A percentile compares a stretch with the other conserved stretches of the same genome.
Evolutionary conservation across 2,113 vertebrate genomes (phyloP).

Genomic region (Oxygymnocypris stewartii): DNA sequence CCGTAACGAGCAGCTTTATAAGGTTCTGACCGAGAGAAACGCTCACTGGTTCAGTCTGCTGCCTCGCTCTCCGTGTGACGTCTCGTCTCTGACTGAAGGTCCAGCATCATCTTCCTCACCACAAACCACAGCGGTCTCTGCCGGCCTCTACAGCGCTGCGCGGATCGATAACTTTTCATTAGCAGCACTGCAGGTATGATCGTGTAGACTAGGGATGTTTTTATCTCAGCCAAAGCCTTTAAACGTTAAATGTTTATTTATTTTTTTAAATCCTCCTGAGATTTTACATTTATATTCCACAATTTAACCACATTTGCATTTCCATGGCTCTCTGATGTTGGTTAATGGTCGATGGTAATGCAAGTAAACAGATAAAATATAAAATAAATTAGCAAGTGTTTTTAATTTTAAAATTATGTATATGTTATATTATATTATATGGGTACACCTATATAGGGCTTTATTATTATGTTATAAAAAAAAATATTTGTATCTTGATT

Average conservation of each 20-base stretch:
- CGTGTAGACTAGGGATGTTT: background rate
- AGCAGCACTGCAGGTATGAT: slow-evolving; percentile 81
- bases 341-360: no score
- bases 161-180: slow-evolving; percentile 76
- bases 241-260: background rate
- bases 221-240: background rate
- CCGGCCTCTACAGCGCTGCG: slow-evolving; percentile 69
- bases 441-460: background rate
- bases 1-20: slow-evolving; percentile 82
- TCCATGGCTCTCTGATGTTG: background rate
- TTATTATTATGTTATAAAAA: no score
- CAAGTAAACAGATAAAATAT: background rate
- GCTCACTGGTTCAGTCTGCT: slow-evolving; percentile 93
- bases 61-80: slow-evolving; percentile 86
- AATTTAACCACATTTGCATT: background rate
- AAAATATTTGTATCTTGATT: background rate
- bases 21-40: slow-evolving; percentile 82
- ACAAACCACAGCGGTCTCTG: slow-evolving; percentile 63
- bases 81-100: slow-evolving; percentile 75
- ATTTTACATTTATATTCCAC: background rate
- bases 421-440: background rate
- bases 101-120: slow-evolving; percentile 69
- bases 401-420: background rate
- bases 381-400: background rate
- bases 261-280: background rate